Evolutionary conservation across 2,113 vertebrate genomes (phyloP).

Genomic region (Xiphias gladius): DNA sequence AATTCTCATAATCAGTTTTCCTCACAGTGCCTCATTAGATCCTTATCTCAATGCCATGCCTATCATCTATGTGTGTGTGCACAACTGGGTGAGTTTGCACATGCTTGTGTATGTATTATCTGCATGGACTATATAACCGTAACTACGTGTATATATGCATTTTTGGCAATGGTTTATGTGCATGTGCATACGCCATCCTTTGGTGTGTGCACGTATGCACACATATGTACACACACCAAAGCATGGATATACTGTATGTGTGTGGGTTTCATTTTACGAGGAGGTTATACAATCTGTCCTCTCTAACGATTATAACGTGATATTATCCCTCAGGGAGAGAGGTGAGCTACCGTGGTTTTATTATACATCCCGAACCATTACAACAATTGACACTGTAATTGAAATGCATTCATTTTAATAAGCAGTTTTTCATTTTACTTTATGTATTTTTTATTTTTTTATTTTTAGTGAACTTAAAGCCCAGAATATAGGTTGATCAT

Average conservation of each 20-base stretch:
- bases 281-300: background rate
- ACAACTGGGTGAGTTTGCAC: background rate
- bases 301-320: slow-evolving; percentile 40
- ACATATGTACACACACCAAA: background rate
- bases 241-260: background rate
- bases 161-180: background rate
- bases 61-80: slow-evolving; percentile 24
- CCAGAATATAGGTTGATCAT: background rate
- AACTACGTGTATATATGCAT: background rate
- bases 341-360: slow-evolving; percentile 4
- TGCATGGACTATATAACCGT: background rate
- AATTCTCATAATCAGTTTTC: slow-evolving; percentile 48
- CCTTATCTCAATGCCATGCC: slow-evolving; percentile 42
- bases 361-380: slow-evolving; percentile 12
- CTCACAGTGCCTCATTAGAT: slow-evolving; percentile 57
- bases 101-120: background rate
- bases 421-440: slow-evolving; percentile 9
- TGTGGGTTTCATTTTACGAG: slow-evolving; percentile 14
- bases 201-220: background rate
- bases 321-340: slow-evolving; percentile 13
- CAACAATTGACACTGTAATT: slow-evolving; percentile 17
- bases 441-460: background rate
- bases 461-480: background rate
- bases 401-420: slow-evolving; percentile 33
- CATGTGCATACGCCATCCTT: background rate